Conservation (phyloP, 2,113 vertebrate genomes). For the Epinephelus lanceolatus region DNA sequence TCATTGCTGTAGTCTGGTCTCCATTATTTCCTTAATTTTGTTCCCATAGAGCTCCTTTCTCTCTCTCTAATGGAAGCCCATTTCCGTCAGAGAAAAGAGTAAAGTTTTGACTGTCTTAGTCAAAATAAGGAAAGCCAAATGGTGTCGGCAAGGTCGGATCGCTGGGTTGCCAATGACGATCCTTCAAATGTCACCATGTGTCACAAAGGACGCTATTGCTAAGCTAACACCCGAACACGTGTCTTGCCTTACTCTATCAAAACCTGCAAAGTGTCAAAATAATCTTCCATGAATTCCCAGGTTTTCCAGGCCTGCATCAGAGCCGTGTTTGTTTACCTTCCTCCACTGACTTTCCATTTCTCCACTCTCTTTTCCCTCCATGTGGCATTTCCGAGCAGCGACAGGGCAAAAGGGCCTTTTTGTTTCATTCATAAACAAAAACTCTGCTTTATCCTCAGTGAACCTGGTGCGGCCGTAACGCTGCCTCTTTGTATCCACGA, state of each 20-base stretch:
- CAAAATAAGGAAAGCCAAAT: background rate
- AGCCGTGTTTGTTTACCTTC: conserved; percentile 60
- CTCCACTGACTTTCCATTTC: conserved; percentile 53
- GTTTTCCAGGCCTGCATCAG: conserved; percentile 37
- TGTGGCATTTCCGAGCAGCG: conserved; percentile 45
- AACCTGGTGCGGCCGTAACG: background rate
- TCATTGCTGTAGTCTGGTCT: conserved; percentile 56
- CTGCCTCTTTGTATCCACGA: conserved; percentile 2
- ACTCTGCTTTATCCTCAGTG: conserved; percentile 11
- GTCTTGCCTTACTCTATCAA: background rate
- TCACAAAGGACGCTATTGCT: background rate
- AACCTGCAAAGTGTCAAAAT: conserved; percentile 13
- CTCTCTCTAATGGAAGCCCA: conserved; percentile 4
- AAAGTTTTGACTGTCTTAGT: background rate
- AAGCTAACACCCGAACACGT: background rate
- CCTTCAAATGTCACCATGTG: background rate
- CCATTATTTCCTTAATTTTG: conserved; percentile 62
- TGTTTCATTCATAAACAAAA: conserved; percentile 32
- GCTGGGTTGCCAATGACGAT: background rate
- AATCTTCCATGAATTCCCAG: conserved; percentile 45
- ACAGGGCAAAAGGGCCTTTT: conserved; percentile 8
- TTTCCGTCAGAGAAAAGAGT: conserved; percentile 16
- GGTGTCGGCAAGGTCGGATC: background rate
- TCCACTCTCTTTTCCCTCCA: conserved; percentile 21
- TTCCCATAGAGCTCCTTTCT: conserved; percentile 31